phyloP scores from a whole-genome alignment of 1,140 invertebrate species.

The Lordiphosa clarofinis region DNA sequence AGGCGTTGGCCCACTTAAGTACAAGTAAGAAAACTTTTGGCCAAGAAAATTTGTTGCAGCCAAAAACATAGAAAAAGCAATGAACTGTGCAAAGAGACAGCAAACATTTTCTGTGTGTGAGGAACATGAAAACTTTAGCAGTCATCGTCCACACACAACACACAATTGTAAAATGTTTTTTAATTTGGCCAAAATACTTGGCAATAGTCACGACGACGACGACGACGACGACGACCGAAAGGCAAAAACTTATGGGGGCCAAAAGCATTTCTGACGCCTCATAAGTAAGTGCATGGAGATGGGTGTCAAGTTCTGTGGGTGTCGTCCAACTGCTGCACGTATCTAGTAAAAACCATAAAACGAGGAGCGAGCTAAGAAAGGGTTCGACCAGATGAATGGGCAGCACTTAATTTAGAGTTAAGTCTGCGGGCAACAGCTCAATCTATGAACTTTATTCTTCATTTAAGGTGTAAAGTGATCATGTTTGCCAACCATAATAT shows the following conservation, averaged over 20 bases:
- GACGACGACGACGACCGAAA: constrained; percentile 14
- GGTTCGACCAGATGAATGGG: too few species aligned
- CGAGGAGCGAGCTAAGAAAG: too few species aligned
- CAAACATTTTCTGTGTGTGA: constrained; percentile 49
- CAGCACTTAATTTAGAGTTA: too few species aligned
- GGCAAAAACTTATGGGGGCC: constrained; percentile 32
- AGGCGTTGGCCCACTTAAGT: constrained; percentile 13
- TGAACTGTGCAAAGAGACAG: constrained; percentile 32
- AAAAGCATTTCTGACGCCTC: constrained; percentile 40
- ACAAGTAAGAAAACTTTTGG: constrained; percentile 20
- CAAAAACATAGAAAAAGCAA: constrained; percentile 25
- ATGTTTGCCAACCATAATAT: too few species aligned
- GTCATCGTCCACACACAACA: constrained; percentile 25
- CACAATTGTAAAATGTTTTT: constrained; percentile 68
- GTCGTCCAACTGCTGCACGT: neutral
- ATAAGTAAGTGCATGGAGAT: constrained; percentile 28
- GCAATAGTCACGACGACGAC: constrained; percentile 48
- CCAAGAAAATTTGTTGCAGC: constrained; percentile 25
- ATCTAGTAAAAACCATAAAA: too few species aligned
- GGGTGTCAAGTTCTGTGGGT: too few species aligned
- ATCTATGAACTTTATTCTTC: too few species aligned
- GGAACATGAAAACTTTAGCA: constrained; percentile 41
- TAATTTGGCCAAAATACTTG: constrained; percentile 71
- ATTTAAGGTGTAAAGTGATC: too few species aligned
- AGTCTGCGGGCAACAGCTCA: too few species aligned